phyloP scores from a whole-genome alignment of 2,797 vertebrate species.

The Centroberyx gerrardi region DNA sequence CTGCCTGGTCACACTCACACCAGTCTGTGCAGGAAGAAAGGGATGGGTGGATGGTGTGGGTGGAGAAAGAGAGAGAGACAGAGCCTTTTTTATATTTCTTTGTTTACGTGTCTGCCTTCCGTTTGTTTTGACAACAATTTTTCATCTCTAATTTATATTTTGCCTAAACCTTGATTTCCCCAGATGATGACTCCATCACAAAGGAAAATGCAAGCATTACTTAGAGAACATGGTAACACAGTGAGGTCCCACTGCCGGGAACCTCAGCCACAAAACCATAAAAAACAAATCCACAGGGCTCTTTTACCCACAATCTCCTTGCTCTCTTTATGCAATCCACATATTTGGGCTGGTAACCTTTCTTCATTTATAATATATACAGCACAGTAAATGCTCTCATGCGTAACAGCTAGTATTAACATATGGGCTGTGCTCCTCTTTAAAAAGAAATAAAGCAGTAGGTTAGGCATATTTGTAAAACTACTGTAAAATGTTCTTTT shows the following conservation, averaged over 20 bases:
- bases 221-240: slow-evolving; percentile 31
- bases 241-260: slow-evolving; percentile 45
- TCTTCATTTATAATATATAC: slow-evolving; percentile 67
- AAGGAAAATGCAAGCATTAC: slow-evolving; percentile 49
- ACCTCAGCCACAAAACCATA: slow-evolving; percentile 44
- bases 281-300: slow-evolving; percentile 56
- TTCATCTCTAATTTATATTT: slow-evolving; percentile 59
- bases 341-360: slow-evolving; percentile 72
- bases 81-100: slow-evolving; percentile 49
- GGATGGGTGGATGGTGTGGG: slow-evolving; percentile 56
- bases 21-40: slow-evolving; percentile 47
- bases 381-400: slow-evolving; percentile 46
- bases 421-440: slow-evolving; percentile 28
- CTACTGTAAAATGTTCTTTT: neutral
- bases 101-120: slow-evolving; percentile 54
- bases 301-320: slow-evolving; percentile 56
- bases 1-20: slow-evolving; percentile 79
- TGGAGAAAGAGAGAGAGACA: slow-evolving; percentile 41
- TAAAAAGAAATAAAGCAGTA: slow-evolving; percentile 17
- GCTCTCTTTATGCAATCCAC: slow-evolving; percentile 64
- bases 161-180: slow-evolving; percentile 63
- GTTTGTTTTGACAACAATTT: slow-evolving; percentile 43
- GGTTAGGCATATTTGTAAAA: slow-evolving; percentile 6
- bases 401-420: slow-evolving; percentile 48
- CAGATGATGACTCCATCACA: slow-evolving; percentile 39